phyloP scores from a whole-genome alignment of 2,113 vertebrate genomes.

The Aldabrachelys gigantea region DNA sequence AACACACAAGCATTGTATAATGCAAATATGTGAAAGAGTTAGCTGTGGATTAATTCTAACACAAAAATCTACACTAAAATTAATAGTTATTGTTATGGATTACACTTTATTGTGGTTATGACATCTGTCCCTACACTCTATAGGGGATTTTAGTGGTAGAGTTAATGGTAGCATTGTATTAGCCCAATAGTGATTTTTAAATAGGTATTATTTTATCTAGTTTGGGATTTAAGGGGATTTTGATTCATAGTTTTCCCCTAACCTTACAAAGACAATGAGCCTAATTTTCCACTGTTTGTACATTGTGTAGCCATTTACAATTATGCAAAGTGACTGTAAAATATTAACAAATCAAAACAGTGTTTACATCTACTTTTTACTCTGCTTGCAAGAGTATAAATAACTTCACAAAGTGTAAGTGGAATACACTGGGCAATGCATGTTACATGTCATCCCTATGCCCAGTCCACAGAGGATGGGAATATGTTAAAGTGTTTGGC shows the following conservation, averaged over 20 bases:
- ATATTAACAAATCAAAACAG: constrained; percentile 20
- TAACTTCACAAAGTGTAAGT: constrained; percentile 62
- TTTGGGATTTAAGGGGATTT: constrained; percentile 4
- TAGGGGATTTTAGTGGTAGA: background rate
- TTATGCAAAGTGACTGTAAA: constrained; percentile 25
- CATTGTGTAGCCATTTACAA: background rate
- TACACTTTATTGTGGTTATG: background rate
- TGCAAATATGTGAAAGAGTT: background rate
- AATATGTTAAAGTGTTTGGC: background rate
- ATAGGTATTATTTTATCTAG: constrained; percentile 3
- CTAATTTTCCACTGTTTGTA: constrained; percentile 28
- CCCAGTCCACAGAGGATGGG: constrained; percentile 24
- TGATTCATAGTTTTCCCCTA: background rate
- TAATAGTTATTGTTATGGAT: background rate
- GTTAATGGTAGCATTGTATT: constrained; percentile 1
- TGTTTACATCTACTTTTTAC: constrained; percentile 42
- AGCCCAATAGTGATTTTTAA: background rate
- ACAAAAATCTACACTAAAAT: background rate
- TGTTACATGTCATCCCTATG: constrained; percentile 48
- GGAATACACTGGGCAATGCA: background rate
- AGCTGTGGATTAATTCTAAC: background rate
- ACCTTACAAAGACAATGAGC: background rate
- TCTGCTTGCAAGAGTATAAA: constrained; percentile 57
- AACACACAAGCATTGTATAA: background rate
- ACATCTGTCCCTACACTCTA: background rate